A percentile compares a stretch with the other conserved stretches of the same genome.
Evolutionary conservation across 2,113 vertebrate species (phyloP).

Genomic region (Bagarius yarrelli): DNA sequence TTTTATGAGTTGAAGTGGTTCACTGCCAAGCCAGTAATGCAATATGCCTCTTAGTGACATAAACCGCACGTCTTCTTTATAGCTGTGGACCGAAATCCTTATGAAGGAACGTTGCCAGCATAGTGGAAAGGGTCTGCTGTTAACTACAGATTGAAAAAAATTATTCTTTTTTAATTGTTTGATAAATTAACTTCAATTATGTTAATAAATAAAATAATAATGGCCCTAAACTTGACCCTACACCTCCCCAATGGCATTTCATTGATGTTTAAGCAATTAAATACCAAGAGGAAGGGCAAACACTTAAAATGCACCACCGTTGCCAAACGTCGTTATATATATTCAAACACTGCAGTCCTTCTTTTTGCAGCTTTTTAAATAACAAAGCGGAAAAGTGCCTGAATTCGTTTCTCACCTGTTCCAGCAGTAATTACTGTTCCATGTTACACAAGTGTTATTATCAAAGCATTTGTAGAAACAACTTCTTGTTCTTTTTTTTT

Average conservation of each 20-base stretch:
- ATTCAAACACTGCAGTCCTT: slow-evolving; percentile 68
- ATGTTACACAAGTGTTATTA: slow-evolving; percentile 91
- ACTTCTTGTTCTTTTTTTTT: background rate
- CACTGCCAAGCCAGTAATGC: slow-evolving; percentile 97
- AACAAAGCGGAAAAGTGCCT: slow-evolving; percentile 94
- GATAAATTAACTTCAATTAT: too few species aligned
- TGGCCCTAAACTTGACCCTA: too few species aligned
- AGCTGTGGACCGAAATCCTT: slow-evolving; percentile 64
- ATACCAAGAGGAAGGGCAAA: slow-evolving; percentile 66
- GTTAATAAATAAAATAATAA: too few species aligned
- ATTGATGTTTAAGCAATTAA: background rate
- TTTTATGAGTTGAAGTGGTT: slow-evolving; percentile 95
- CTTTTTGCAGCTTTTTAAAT: slow-evolving; percentile 75
- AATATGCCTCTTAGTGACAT: slow-evolving; percentile 76
- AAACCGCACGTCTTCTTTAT: slow-evolving; percentile 66
- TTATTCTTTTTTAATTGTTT: too few species aligned
- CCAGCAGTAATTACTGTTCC: slow-evolving; percentile 59
- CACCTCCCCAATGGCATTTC: too few species aligned
- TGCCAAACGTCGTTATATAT: slow-evolving; percentile 79
- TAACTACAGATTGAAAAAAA: slow-evolving; percentile 25
- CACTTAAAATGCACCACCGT: slow-evolving; percentile 62
- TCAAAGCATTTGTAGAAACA: slow-evolving; percentile 73
- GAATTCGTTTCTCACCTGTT: slow-evolving; percentile 88
- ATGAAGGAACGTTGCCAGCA: slow-evolving; percentile 64
- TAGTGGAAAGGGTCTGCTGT: slow-evolving; percentile 62